Evolutionary conservation across 2,888 invertebrate species (phyloP).

Genomic region (Diadegma fenestrale): DNA sequence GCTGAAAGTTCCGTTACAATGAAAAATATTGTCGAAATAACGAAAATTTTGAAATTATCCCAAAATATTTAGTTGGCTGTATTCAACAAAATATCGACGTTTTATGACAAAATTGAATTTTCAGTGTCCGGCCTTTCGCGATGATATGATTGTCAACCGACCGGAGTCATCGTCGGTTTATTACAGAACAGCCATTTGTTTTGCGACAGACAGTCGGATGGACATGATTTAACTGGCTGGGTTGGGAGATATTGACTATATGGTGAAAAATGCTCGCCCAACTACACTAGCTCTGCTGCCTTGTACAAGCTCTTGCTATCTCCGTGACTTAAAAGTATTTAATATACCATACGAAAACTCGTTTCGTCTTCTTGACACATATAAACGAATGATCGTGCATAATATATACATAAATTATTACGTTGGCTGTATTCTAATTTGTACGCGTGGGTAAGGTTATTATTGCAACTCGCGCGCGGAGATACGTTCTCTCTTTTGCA

Average conservation of each 20-base stretch:
- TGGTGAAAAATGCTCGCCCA: neutral
- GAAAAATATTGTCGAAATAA: no score
- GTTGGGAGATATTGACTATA: neutral
- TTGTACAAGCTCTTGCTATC: conserved; percentile 16
- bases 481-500: conserved; percentile 24
- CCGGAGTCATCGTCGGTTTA: neutral
- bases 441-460: conserved; percentile 78
- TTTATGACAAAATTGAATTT: no score
- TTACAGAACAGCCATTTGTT: neutral
- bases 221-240: neutral
- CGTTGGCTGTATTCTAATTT: conserved; percentile 78
- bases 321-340: conserved; percentile 36
- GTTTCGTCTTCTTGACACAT: conserved; percentile 75
- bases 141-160: no score
- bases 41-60: no score
- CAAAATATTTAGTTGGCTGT: no score
- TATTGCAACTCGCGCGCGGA: conserved; percentile 72
- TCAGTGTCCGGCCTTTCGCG: no score
- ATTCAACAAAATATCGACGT: no score
- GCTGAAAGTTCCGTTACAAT: no score
- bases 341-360: conserved; percentile 62
- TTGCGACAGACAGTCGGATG: neutral
- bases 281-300: conserved; percentile 12
- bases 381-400: conserved; percentile 76
- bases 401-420: conserved; percentile 79